Evolutionary conservation across 1,140 invertebrate genomes (phyloP).

Genomic region (Subanguina moxae): DNA sequence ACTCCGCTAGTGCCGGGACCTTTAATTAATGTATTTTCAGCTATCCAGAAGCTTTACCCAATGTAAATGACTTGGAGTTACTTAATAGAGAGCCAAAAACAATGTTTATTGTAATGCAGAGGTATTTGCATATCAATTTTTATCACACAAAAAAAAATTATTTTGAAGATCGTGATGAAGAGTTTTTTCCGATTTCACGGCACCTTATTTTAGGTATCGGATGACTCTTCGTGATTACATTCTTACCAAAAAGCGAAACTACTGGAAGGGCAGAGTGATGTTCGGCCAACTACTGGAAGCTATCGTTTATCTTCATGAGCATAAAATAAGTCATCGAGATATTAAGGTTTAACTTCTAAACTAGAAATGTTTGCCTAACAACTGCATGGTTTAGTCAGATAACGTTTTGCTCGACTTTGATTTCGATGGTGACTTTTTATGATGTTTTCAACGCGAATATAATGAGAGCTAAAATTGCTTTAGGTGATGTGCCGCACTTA

Average conservation of each 20-base stretch:
- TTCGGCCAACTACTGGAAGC: slow-evolving; percentile 47
- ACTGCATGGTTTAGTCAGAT: slow-evolving; percentile 36
- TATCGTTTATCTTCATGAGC: slow-evolving; percentile 38
- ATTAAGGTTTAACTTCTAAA: slow-evolving; percentile 21
- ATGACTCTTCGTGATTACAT: slow-evolving; percentile 45
- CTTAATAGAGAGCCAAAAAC: slow-evolving; percentile 31
- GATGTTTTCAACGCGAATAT: slow-evolving; percentile 17
- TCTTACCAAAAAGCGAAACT: slow-evolving; percentile 33
- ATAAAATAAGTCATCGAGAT: slow-evolving; percentile 38
- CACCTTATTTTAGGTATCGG: slow-evolving; percentile 28
- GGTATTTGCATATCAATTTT: slow-evolving; percentile 21
- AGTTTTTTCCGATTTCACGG: slow-evolving; percentile 1
- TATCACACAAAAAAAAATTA: not conserved
- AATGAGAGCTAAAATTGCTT: slow-evolving; percentile 16
- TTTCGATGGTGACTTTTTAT: slow-evolving; percentile 26
- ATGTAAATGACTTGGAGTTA: slow-evolving; percentile 9
- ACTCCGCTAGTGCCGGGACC: too few relatives aligned
- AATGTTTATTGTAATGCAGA: slow-evolving; percentile 45
- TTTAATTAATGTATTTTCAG: not conserved
- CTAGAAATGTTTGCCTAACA: slow-evolving; percentile 4
- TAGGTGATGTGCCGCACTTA: slow-evolving; percentile 44
- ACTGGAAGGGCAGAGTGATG: slow-evolving; percentile 36
- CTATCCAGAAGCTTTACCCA: slow-evolving; percentile 41
- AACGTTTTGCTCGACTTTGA: slow-evolving; percentile 43
- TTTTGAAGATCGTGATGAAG: slow-evolving; percentile 43